Base-by-base conservation (phyloP, 2,113 vertebrate species). In the Oriolus oriolus region DNA sequence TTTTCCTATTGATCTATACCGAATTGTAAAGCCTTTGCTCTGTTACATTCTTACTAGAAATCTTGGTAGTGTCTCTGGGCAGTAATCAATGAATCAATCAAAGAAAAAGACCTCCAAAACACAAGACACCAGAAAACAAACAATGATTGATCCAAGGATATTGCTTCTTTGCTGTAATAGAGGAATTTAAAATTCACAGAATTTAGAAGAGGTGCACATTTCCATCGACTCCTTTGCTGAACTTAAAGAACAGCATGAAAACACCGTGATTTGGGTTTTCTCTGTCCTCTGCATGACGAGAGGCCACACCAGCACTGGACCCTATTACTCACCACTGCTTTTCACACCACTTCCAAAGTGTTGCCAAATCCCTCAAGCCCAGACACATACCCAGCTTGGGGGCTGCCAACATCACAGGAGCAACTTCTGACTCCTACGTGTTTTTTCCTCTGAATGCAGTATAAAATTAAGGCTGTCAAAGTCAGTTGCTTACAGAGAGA, bases 121-220 rank as follows among this genome's bases (percentile, higher is more conserved):
- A 21, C 9, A 21, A 60, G 41, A 15, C 33, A 47, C 26, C 16
- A 52, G 27, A 45, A 39, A 73, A 0, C 3, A 7, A 73, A 23
- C 0, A 0, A 33, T 13, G 30, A 37, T 0, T 49, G 35, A 37
- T 44, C 23, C 66, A 47, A 78, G 4, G 31, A 81, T 83, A 49
- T 9, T 65, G 19, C 20, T 15, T 61, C 24, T 66, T 79, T 16
- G 1, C 27, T 52, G 14, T 57, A 61, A 71, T 30, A 64, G 14
- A 84, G 26, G 39, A 54, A 54, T 70, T 82, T 57, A 28, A 84
- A 56, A 89, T 47, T 27, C 16, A 20, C 26, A 26, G 28, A 44
- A 61, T 70, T 74, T 56, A 82, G 50, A 54, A 74, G 16, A 54
- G 28, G 24, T 27, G 50, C 44, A 42, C 9, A 13, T 52, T 80